These are phyloP conservation scores for Drosophila birchii DNA, from an alignment of 2,888 invertebrate species.

Conservation along the genomic window DNA sequence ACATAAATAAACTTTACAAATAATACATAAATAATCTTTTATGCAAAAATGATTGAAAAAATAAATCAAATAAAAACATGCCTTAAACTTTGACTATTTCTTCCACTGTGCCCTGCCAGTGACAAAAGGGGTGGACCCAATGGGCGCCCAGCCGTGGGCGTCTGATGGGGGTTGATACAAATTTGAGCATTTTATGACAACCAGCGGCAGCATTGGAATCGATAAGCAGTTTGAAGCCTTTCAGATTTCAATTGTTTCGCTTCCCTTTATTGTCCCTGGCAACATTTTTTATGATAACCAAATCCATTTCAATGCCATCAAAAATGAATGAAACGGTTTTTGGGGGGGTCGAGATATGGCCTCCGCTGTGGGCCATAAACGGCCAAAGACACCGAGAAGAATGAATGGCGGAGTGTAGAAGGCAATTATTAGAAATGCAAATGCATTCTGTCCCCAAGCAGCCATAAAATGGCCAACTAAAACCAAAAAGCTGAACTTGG, in stretches of 20 bases:
- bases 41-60: too few relatives aligned
- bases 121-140: constrained; percentile 7
- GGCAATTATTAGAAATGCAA: constrained; percentile 60
- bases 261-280: constrained; percentile 49
- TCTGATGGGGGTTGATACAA: constrained; percentile 15
- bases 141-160: background rate
- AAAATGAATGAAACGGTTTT: constrained; percentile 47
- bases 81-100: background rate
- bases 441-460: constrained; percentile 48
- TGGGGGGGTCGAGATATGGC: constrained; percentile 11
- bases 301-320: constrained; percentile 59
- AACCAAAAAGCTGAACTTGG: constrained; percentile 32
- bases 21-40: too few relatives aligned
- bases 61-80: too few relatives aligned
- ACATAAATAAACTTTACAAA: too few relatives aligned
- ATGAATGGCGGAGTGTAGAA: constrained; percentile 6
- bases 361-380: constrained; percentile 28
- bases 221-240: constrained; percentile 72
- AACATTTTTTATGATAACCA: constrained; percentile 49
- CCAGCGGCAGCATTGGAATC: constrained; percentile 64
- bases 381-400: constrained; percentile 10
- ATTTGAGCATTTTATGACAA: constrained; percentile 66
- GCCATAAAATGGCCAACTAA: constrained; percentile 46
- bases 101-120: constrained; percentile 1
- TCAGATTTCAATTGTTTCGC: constrained; percentile 68